Conservation (phyloP, 2,888 invertebrate species). For the Oscheius myriophilus region DNA sequence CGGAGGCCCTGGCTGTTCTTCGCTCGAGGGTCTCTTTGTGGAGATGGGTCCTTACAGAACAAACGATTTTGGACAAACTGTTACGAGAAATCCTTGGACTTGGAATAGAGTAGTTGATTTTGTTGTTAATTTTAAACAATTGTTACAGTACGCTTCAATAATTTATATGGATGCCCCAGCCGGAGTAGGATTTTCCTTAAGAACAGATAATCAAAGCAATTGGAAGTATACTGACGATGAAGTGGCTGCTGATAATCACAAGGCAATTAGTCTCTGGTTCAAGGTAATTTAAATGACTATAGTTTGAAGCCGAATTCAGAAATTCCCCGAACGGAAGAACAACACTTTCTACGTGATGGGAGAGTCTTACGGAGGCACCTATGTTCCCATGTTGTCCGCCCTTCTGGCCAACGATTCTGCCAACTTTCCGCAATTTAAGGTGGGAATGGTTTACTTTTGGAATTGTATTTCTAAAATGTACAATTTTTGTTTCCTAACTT, state of each 20-base stretch:
- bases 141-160: conserved; percentile 72
- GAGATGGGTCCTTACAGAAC: conserved; percentile 61
- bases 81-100: conserved; percentile 63
- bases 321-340: conserved; percentile 50
- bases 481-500: too few relatives aligned
- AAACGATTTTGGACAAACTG: conserved; percentile 56
- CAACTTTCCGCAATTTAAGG: conserved; percentile 54
- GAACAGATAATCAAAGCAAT: conserved; percentile 56
- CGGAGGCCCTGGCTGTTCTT: conserved; percentile 70
- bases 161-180: conserved; percentile 75
- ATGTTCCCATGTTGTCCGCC: conserved; percentile 71
- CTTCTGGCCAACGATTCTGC: conserved; percentile 38
- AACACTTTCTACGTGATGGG: conserved; percentile 74
- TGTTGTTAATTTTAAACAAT: neutral
- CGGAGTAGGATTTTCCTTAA: conserved; percentile 75
- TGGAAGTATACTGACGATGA: conserved; percentile 54
- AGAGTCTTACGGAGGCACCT: conserved; percentile 74
- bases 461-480: too few relatives aligned
- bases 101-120: conserved; percentile 67
- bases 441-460: conserved; percentile 6
- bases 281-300: conserved; percentile 20
- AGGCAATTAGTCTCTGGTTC: conserved; percentile 73
- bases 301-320: conserved; percentile 12
- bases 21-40: conserved; percentile 57
- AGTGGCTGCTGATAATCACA: conserved; percentile 54